phyloP scores from a whole-genome alignment of 1,140 invertebrate species.

The Procambarus clarkii region DNA sequence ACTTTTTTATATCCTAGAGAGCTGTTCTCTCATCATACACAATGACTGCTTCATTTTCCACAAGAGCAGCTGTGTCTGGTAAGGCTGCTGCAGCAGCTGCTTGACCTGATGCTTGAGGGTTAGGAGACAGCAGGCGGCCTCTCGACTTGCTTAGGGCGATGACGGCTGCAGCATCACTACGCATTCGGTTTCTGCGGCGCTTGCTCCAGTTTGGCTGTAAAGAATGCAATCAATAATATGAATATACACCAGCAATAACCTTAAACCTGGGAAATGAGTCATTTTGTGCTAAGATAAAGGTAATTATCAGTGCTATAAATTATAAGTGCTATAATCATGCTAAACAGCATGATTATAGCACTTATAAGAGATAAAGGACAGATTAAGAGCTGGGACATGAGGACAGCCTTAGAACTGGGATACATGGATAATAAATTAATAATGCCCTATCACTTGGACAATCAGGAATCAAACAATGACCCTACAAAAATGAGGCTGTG shows the following conservation, averaged over 20 bases:
- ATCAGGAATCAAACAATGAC: too few relatives aligned
- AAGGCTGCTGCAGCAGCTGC: neutral
- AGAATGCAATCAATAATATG: neutral
- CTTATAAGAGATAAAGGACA: too few relatives aligned
- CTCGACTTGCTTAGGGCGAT: constrained; percentile 59
- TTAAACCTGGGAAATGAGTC: too few relatives aligned
- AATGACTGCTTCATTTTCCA: constrained; percentile 52
- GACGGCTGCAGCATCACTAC: constrained; percentile 55
- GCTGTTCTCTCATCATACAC: constrained; percentile 62
- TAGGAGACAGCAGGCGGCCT: constrained; percentile 47
- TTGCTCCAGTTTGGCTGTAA: constrained; percentile 61
- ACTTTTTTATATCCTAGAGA: neutral
- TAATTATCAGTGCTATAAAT: too few relatives aligned
- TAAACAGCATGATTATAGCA: too few relatives aligned
- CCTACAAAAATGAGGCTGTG: too few relatives aligned
- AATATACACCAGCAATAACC: neutral
- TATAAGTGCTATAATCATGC: too few relatives aligned
- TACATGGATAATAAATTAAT: too few relatives aligned
- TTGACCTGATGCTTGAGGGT: neutral
- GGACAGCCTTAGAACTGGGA: too few relatives aligned
- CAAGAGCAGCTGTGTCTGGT: constrained; percentile 48
- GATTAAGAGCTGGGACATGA: too few relatives aligned
- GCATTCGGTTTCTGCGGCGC: constrained; percentile 49
- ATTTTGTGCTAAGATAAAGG: too few relatives aligned
- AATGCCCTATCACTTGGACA: too few relatives aligned